Evolutionary conservation across 2,888 invertebrate genomes (phyloP).

Genomic region (Drosophila helvetica): DNA sequence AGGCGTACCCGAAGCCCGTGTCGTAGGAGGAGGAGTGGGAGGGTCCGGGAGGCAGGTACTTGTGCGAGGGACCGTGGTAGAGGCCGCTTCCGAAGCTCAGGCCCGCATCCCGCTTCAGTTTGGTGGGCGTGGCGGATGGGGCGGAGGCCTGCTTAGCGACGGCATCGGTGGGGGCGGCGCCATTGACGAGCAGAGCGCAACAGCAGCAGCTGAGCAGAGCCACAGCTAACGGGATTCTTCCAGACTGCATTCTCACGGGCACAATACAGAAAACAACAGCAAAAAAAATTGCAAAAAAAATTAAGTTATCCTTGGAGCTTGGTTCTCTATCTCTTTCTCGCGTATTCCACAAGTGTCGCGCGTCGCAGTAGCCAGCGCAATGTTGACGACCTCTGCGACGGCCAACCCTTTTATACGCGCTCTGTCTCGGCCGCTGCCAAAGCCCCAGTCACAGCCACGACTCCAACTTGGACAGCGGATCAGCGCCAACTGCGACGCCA

Average conservation of each 20-base stretch:
- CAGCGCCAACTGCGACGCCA: conserved; percentile 12
- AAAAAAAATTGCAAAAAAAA: conserved; percentile 25
- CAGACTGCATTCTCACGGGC: conserved; percentile 50
- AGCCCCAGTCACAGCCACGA: not conserved
- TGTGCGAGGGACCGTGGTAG: conserved; percentile 79
- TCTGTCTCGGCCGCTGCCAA: conserved; percentile 37
- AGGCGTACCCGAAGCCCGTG: conserved; percentile 36
- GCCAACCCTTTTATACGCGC: conserved; percentile 74
- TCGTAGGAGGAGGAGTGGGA: conserved; percentile 5
- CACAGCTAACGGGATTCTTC: conserved; percentile 57
- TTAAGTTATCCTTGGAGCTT: conserved; percentile 45
- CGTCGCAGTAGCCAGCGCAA: conserved; percentile 52
- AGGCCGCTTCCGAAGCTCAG: conserved; percentile 57
- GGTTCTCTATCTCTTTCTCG: conserved; percentile 26
- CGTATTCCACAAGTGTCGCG: conserved; percentile 54
- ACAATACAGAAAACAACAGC: conserved; percentile 33
- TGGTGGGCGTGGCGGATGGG: conserved; percentile 30
- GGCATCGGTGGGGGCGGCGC: conserved; percentile 15
- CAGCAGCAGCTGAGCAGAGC: conserved; percentile 38
- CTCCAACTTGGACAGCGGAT: conserved; percentile 7
- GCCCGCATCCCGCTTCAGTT: conserved; percentile 75
- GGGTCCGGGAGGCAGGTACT: conserved; percentile 72
- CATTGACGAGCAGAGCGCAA: conserved; percentile 17
- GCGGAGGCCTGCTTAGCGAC: conserved; percentile 2
- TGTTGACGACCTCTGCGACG: conserved; percentile 65